Percentiles rank a stretch among this genome's conserved stretches.
Conservation (phyloP, 2,888 invertebrate genomes). For the Xiphydria camelus region DNA sequence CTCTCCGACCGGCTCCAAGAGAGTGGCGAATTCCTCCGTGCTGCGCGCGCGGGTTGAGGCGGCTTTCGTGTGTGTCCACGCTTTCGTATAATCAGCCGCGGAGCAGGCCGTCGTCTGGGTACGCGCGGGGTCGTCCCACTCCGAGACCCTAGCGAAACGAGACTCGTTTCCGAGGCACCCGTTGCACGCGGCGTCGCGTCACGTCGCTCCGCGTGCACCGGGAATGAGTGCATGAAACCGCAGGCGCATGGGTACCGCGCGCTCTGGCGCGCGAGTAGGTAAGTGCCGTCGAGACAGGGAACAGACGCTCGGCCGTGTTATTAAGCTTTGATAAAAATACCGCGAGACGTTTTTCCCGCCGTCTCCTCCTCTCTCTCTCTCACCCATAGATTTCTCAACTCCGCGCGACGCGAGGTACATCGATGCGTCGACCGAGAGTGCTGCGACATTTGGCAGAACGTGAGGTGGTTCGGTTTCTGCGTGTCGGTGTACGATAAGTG, state of each 20-base stretch:
- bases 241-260: too few species aligned
- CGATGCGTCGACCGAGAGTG: conserved; percentile 13
- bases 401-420: conserved; percentile 5
- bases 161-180: neutral
- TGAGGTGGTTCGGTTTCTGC: too few species aligned
- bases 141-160: too few species aligned
- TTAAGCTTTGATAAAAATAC: conserved; percentile 22
- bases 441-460: too few species aligned
- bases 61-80: too few species aligned
- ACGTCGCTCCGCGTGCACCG: neutral
- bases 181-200: neutral
- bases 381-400: conserved; percentile 1
- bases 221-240: neutral
- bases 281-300: conserved; percentile 9
- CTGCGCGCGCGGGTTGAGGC: too few species aligned
- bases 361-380: neutral
- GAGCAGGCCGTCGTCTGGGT: too few species aligned
- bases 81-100: too few species aligned
- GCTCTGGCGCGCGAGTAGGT: neutral
- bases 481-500: too few species aligned
- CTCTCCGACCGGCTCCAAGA: too few species aligned
- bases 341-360: neutral
- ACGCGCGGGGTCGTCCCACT: too few species aligned
- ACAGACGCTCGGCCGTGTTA: conserved; percentile 16
- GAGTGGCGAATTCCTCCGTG: too few species aligned